Conservation (phyloP, 2,888 invertebrate species). For the Melangyna quadrimaculata region DNA sequence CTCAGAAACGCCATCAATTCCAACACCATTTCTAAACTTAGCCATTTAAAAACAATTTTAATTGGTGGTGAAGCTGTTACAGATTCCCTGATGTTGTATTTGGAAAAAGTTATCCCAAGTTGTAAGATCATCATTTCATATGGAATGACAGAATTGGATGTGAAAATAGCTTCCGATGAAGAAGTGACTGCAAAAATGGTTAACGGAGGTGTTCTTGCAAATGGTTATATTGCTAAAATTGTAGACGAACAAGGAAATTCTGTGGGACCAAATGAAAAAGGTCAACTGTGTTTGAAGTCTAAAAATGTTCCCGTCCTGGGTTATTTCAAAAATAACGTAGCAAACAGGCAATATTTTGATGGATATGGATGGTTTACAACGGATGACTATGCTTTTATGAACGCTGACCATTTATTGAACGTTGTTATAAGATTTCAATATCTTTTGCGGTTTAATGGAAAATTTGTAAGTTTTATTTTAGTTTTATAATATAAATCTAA, state of each 20-base stretch:
- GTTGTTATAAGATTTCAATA: conserved; percentile 34
- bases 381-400: conserved; percentile 7
- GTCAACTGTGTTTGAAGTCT: conserved; percentile 59
- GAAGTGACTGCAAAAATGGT: background rate
- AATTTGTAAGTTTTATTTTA: background rate
- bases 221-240: conserved; percentile 61
- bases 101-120: conserved; percentile 27
- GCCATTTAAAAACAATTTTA: conserved; percentile 1
- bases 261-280: conserved; percentile 52
- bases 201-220: conserved; percentile 61
- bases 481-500: background rate
- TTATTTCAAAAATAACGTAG: conserved; percentile 5
- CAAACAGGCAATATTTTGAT: background rate
- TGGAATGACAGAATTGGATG: conserved; percentile 71
- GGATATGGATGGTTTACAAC: background rate
- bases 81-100: conserved; percentile 43
- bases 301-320: conserved; percentile 54
- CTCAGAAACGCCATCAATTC: conserved; percentile 28
- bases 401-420: background rate
- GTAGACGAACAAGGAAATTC: conserved; percentile 50
- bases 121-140: conserved; percentile 61
- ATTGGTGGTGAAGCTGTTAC: conserved; percentile 49
- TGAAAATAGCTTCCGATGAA: conserved; percentile 66
- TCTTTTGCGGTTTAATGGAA: conserved; percentile 37
- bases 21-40: background rate